Evolutionary conservation across 35 echinoderm and acorn worm genomes (phyloP).

Genomic region (Apostichopus parvimensis): DNA sequence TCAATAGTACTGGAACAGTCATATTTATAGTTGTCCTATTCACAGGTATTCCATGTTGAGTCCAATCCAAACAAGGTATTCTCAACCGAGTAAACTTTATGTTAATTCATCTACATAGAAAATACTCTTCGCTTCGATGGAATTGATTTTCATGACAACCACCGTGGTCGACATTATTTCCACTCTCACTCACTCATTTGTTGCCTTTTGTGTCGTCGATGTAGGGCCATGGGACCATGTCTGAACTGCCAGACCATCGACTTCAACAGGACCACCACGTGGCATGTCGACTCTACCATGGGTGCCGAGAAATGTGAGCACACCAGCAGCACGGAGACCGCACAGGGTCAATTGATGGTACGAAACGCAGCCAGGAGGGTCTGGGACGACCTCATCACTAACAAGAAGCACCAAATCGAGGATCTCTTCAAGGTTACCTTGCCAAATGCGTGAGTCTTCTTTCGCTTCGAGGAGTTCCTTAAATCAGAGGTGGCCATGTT

Average conservation of each 20-base stretch:
- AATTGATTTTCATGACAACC: too few species aligned
- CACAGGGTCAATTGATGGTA: constrained; percentile 85
- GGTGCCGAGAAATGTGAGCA: constrained; percentile 51
- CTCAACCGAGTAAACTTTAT: too few species aligned
- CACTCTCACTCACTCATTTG: not conserved
- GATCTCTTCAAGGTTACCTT: constrained; percentile 98
- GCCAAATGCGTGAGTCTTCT: constrained; percentile 84
- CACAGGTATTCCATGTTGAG: too few species aligned
- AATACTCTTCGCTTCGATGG: too few species aligned
- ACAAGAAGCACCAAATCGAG: constrained; percentile 93
- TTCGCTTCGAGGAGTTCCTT: too few species aligned
- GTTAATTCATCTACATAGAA: too few species aligned
- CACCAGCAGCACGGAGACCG: constrained; percentile 36
- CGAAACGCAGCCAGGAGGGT: constrained; percentile 86
- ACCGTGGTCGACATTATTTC: not conserved
- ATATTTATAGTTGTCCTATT: too few species aligned
- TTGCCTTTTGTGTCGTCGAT: not conserved
- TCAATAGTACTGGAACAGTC: not conserved
- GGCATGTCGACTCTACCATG: constrained; percentile 87
- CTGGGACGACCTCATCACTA: constrained; percentile 84
- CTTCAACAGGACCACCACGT: constrained; percentile 80
- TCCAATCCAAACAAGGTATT: too few species aligned
- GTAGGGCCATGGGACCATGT: constrained; percentile 49
- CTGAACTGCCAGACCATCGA: constrained; percentile 72
- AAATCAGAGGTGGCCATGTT: too few species aligned